phyloP scores from a whole-genome alignment of 2,113 vertebrate species.

The Herpetotheres cachinnans region DNA sequence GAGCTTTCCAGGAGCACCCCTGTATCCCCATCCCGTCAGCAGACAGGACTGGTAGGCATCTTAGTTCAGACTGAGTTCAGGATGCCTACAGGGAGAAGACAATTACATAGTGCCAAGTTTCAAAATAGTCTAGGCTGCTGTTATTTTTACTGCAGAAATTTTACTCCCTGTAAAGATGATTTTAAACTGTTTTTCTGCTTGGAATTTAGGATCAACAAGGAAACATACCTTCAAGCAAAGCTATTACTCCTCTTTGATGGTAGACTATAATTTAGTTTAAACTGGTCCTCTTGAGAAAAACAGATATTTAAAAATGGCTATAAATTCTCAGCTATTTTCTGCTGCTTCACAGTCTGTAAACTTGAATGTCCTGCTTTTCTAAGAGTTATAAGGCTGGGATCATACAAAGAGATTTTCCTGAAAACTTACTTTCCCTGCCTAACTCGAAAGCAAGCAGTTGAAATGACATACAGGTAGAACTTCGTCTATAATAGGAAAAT shows the following conservation, averaged over 20 bases:
- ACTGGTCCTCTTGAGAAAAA: not conserved
- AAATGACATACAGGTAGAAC: not conserved
- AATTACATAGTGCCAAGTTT: not conserved
- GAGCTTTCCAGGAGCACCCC: not conserved
- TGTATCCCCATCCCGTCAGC: not conserved
- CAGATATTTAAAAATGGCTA: not conserved
- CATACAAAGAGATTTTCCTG: not conserved
- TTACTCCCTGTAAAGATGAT: not conserved
- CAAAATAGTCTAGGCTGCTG: not conserved
- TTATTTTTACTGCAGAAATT: not conserved
- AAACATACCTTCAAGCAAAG: not conserved
- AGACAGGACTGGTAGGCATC: not conserved
- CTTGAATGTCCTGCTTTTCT: not conserved
- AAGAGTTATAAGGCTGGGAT: not conserved
- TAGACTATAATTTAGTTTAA: not conserved
- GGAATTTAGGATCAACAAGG: not conserved
- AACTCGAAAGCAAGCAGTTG: not conserved
- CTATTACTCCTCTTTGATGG: not conserved
- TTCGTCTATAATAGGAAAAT: not conserved
- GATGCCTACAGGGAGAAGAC: not conserved
- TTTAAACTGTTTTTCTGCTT: not conserved
- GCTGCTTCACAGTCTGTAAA: not conserved
- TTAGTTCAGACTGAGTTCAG: not conserved
- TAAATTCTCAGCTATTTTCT: not conserved
- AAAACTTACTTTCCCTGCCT: not conserved